Evolutionary conservation across 2,113 vertebrate species (phyloP), one percentile per base, ranked within the genome.

Genomic region (Caranx melampygus): DNA sequence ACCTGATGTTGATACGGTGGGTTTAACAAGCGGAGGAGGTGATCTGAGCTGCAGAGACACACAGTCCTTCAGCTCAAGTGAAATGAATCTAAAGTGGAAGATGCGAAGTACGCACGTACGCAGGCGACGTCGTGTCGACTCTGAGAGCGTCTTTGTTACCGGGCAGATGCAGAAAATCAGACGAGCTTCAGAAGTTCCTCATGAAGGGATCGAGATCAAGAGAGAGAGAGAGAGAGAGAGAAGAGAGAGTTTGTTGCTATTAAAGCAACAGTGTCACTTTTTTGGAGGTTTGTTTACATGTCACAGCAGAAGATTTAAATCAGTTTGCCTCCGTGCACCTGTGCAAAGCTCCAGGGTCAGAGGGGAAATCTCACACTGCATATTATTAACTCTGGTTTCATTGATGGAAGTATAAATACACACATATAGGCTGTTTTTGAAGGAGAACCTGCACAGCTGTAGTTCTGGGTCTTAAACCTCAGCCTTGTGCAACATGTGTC

Each of bases 101-200:
- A 75, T 63, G 5, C 1, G 0, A 45, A 51, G 26, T 40, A 58
- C 54, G 44, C 8, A 6, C n/a, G 13, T 55, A 35, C 16, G 40
- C 55, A 49, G 51, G 37, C 18, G 15, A 18, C 35, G 63, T 2
- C 57, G 72, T 78, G 34, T 60, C 77, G 79, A 84, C 78, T 79
- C 34, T 11, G 35, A 74, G 18, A n/a, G 34, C n/a, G 67, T 59
- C 42, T 60, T 44, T 77, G 77, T 88, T 83, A 54, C 78, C 72
- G 54, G 51, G 81, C 75, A 86, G 87, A 86, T 42, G 16, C 26
- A 58, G 70, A 9, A 54, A 54, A 61, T 68, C 51, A 42, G 49
- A 59, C n/a, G 7, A 26, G 21, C 33, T 61, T 79, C 31, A 10
- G 54, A 78, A 18, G 71, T 35, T 65, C 34, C 26, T 59, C 52